Evolutionary conservation across 2,888 invertebrate genomes (phyloP), one percentile per base, ranked within the genome.

Genomic region (Pollenia angustigena): DNA sequence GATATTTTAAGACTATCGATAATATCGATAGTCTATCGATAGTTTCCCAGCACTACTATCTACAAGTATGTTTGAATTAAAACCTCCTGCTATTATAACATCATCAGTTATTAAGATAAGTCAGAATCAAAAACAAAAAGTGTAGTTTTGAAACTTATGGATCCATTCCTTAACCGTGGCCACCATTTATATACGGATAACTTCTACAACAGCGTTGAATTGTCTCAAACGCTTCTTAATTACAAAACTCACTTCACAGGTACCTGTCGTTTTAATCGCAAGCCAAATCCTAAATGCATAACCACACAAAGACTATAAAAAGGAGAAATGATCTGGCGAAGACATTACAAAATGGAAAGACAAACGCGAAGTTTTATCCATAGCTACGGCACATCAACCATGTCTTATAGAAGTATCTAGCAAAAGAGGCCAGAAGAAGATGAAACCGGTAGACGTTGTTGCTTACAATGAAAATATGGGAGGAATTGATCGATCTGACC

Each of bases 151-250:
- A 18, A 56, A 10, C 71, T 44, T 6, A 56, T 56, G 42, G 12
- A 42, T 71, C 56, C 56, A 56, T 71, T 4, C 56, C 40, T 50
- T 9, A 68, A 68, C 68, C 50, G 50, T 32, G 68, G 50, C n/a
- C 32, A 69, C 52, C 52, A 69, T 52, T 69, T 69, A 69, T 69
- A 54, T 69, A 54, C 42, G 40, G 40, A 69, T 10, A 69, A 69
- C 42, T 54, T 52, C n/a, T 52, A 69, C 16, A 69, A 69, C 69
- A 66, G 66, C 12, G 66, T 66, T 66, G 18, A 66, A 48, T 66
- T 66, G 48, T 46, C 8, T 48, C 18, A 23, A 23, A 23, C 2
- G 18, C 18, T 23, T 23, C 18, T 23, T 23, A 23, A 23, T 23
- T 23, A 23, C 18, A 23, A 23, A 23, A 23, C 18, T 23, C 18